phyloP scores from a whole-genome alignment of 2,888 invertebrate species.

The Aspidiotus destructor region DNA sequence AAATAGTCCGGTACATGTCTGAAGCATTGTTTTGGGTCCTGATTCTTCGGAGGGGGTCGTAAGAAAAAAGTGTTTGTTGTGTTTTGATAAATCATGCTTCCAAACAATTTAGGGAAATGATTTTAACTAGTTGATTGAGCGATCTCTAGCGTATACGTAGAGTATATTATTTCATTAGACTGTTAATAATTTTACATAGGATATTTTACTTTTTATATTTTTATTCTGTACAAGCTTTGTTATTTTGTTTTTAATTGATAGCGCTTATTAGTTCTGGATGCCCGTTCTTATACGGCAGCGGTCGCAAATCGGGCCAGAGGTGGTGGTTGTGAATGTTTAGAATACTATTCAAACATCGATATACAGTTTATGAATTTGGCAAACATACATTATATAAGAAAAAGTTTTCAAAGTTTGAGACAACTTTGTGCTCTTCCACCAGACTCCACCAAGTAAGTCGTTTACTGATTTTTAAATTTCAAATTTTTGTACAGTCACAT shows the following conservation, averaged over 20 bases:
- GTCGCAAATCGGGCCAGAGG: constrained; percentile 93
- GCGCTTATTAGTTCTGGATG: constrained; percentile 86
- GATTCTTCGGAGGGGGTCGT: too few species aligned
- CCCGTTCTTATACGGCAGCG: constrained; percentile 90
- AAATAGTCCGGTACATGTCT: too few species aligned
- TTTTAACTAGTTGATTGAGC: too few species aligned
- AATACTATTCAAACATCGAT: constrained; percentile 90
- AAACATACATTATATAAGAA: constrained; percentile 91
- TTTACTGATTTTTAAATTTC: background rate
- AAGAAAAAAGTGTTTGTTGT: too few species aligned
- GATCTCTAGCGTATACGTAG: too few species aligned
- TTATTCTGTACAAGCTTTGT: too few species aligned
- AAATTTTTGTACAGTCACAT: background rate
- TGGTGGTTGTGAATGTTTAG: constrained; percentile 91
- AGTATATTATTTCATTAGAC: too few species aligned
- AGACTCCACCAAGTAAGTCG: constrained; percentile 64
- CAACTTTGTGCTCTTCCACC: constrained; percentile 65
- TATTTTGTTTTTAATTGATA: constrained; percentile 39
- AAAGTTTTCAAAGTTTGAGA: constrained; percentile 81
- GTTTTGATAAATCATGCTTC: too few species aligned
- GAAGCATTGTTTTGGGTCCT: too few species aligned
- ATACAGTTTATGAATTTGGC: constrained; percentile 95
- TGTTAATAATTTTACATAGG: too few species aligned
- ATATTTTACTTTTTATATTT: too few species aligned
- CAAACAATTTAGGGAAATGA: too few species aligned